Conservation (phyloP, 2,797 vertebrate genomes). For the Notolepis coatsorum region DNA sequence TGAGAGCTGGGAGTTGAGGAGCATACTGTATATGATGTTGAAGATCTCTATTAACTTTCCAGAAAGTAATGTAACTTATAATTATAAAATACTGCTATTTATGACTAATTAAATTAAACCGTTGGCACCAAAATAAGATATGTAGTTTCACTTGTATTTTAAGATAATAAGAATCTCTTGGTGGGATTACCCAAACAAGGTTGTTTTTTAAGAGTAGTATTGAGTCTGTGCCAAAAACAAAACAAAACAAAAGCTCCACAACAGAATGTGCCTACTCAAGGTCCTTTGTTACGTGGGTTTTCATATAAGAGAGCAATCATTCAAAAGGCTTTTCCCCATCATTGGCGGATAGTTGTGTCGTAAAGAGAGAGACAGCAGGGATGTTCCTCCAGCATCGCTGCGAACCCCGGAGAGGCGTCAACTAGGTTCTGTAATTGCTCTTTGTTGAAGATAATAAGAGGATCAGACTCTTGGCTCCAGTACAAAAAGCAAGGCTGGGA, state of each 20-base stretch:
- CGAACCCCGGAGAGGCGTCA: slow-evolving; percentile 30
- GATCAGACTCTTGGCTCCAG: slow-evolving; percentile 15
- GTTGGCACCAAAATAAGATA: neutral
- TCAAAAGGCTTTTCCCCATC: slow-evolving; percentile 28
- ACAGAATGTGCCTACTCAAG: slow-evolving; percentile 16
- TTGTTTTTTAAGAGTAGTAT: neutral
- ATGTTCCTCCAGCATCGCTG: slow-evolving; percentile 22
- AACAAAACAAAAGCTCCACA: neutral
- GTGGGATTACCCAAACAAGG: neutral
- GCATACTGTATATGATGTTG: neutral
- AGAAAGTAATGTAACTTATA: neutral
- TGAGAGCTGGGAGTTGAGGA: neutral
- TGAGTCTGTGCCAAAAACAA: neutral
- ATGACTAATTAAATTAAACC: neutral
- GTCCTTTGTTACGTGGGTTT: slow-evolving; percentile 25
- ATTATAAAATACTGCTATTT: neutral
- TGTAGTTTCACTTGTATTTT: neutral
- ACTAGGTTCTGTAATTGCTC: slow-evolving; percentile 44
- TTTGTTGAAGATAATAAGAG: slow-evolving; percentile 36
- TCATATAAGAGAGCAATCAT: slow-evolving; percentile 9
- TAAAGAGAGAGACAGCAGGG: neutral
- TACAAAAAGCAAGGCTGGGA: slow-evolving; percentile 18
- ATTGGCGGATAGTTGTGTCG: slow-evolving; percentile 23
- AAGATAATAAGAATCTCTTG: neutral
- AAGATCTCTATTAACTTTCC: slow-evolving; percentile 31